Evolutionary conservation across 2,797 vertebrate genomes (phyloP).

Genomic region (Eulemur rubriventer): DNA sequence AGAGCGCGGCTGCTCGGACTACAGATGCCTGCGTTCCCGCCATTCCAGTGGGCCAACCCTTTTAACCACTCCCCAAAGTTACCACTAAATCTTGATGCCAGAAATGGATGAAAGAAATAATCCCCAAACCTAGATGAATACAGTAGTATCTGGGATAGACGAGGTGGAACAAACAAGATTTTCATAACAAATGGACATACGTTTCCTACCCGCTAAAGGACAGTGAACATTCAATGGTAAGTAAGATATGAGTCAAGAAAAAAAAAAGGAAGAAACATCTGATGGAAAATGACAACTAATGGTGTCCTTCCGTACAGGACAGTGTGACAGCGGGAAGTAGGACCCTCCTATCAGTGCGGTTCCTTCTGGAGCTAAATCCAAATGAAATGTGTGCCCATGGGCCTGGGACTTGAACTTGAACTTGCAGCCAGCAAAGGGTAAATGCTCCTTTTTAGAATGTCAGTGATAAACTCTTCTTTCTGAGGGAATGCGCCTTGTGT

Average conservation of each 20-base stretch:
- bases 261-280: background rate
- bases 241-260: background rate
- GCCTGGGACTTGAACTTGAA: background rate
- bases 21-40: background rate
- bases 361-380: background rate
- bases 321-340: fast-evolving
- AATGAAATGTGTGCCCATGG: fast-evolving
- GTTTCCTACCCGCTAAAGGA: background rate
- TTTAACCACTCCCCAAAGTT: too few species aligned
- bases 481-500: background rate
- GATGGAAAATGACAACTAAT: background rate
- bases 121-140: background rate
- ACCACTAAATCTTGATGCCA: background rate
- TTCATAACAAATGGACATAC: background rate
- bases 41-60: background rate
- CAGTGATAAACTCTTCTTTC: background rate
- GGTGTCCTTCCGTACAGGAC: background rate
- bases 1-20: fast-evolving
- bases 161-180: background rate
- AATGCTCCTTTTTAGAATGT: background rate
- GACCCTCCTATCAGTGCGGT: too few species aligned
- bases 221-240: background rate
- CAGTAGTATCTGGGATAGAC: background rate
- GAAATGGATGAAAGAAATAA: background rate
- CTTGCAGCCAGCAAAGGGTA: background rate